phyloP scores from a whole-genome alignment of 64 coral and sea anemone genomes.

The Stichodactyla mertensii region DNA sequence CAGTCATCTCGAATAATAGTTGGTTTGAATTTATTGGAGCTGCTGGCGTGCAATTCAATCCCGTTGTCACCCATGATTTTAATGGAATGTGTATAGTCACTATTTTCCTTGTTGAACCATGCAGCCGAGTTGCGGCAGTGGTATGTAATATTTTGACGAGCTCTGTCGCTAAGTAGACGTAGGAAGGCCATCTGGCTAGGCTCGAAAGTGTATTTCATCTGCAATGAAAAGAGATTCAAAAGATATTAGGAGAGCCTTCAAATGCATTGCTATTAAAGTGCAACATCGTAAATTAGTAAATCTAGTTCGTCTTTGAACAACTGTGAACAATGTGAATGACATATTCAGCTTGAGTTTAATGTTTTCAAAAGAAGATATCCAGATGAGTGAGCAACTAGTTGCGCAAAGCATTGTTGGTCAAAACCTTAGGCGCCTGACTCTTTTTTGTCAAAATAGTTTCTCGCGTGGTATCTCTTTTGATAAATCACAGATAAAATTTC shows the following conservation, averaged over 20 bases:
- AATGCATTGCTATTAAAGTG: not conserved
- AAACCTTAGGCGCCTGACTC: too few species aligned
- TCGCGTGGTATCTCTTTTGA: too few species aligned
- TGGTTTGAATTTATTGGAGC: conserved; percentile 88
- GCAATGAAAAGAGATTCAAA: not conserved
- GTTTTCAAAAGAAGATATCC: too few species aligned
- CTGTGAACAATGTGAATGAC: too few species aligned
- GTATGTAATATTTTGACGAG: conserved; percentile 85
- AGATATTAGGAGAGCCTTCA: not conserved
- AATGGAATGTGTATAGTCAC: conserved; percentile 61
- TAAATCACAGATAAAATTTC: too few species aligned
- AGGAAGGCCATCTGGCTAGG: conserved; percentile 83
- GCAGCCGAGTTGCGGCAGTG: conserved; percentile 91
- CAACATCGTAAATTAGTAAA: too few species aligned
- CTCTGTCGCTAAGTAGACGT: conserved; percentile 78
- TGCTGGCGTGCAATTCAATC: conserved; percentile 75
- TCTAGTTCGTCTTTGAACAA: too few species aligned
- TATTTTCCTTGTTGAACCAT: conserved; percentile 55
- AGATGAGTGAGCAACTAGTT: too few species aligned
- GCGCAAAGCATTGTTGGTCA: too few species aligned
- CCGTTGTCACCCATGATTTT: conserved; percentile 83
- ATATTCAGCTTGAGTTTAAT: too few species aligned
- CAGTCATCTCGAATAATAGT: conserved; percentile 72
- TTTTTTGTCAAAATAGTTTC: too few species aligned
- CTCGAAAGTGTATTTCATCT: conserved; percentile 79